Conservation (phyloP, 2,113 vertebrate genomes). For the Rhipidura dahli region DNA sequence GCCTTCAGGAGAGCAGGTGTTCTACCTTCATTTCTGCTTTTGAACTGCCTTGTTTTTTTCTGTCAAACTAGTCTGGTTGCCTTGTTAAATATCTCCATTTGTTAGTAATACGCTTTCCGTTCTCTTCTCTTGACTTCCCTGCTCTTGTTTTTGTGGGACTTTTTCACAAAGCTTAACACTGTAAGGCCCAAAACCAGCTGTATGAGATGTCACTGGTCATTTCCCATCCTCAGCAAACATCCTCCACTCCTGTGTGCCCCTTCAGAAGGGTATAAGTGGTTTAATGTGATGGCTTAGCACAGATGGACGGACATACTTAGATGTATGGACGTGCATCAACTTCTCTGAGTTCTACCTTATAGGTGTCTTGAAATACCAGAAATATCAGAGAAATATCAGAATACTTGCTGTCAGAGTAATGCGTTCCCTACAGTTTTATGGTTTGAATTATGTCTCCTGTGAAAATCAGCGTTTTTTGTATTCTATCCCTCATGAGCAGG, state of each 20-base stretch:
- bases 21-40: background rate
- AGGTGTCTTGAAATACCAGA: background rate
- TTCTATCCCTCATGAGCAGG: background rate
- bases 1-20: background rate
- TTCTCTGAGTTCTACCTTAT: background rate
- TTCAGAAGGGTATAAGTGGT: fast-evolving
- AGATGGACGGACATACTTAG: too few species aligned
- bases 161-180: background rate
- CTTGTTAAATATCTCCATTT: background rate
- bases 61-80: background rate
- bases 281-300: background rate
- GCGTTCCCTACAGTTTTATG: background rate
- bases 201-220: background rate
- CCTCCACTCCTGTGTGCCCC: background rate
- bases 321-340: fast-evolving
- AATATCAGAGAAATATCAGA: too few species aligned
- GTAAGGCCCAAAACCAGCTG: background rate
- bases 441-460: background rate
- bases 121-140: background rate
- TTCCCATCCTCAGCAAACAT: background rate
- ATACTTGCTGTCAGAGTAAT: background rate
- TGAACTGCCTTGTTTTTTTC: background rate
- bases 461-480: background rate
- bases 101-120: background rate
- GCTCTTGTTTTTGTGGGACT: background rate